Percentiles rank a stretch among this genome's conserved stretches.
Evolutionary conservation across 2,113 vertebrate genomes (phyloP).

Genomic region (Anas platyrhynchos): DNA sequence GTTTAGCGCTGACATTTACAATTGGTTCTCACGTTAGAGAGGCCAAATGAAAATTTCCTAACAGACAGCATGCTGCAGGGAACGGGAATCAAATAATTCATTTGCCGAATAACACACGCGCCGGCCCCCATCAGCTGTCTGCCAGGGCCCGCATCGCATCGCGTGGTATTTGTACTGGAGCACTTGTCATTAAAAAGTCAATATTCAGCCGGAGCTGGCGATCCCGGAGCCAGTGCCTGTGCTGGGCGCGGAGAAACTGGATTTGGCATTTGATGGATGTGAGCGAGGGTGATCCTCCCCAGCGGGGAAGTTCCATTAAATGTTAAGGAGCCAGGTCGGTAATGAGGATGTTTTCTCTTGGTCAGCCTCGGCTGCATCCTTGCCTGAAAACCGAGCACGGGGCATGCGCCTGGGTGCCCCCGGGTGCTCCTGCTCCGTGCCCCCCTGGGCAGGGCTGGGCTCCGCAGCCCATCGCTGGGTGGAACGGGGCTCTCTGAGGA

Average conservation of each 20-base stretch:
- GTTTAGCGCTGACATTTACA: slow-evolving; percentile 72
- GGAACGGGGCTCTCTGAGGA: not conserved
- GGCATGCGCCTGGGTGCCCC: not conserved
- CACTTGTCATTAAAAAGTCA: slow-evolving; percentile 27
- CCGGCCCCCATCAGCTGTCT: not conserved
- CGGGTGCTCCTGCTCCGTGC: not conserved
- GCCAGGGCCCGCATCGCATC: not conserved
- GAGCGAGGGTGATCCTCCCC: not conserved
- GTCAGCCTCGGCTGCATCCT: not conserved
- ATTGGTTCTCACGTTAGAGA: slow-evolving; percentile 51
- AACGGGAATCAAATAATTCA: slow-evolving; percentile 56
- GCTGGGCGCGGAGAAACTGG: not conserved
- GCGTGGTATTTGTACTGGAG: slow-evolving; percentile 9
- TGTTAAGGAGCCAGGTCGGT: not conserved
- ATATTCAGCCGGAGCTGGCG: slow-evolving; percentile 20
- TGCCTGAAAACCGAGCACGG: not conserved
- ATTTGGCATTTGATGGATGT: slow-evolving; percentile 27
- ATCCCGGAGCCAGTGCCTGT: not conserved
- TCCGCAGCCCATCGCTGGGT: not conserved
- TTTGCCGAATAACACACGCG: not conserved
- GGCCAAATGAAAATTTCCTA: slow-evolving; percentile 69
- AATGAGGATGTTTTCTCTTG: not conserved
- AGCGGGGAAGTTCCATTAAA: not conserved
- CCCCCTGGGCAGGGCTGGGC: not conserved
- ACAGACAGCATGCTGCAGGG: slow-evolving; percentile 43